Conservation (phyloP, 2,113 vertebrate species). For the Neolamprologus toae region DNA sequence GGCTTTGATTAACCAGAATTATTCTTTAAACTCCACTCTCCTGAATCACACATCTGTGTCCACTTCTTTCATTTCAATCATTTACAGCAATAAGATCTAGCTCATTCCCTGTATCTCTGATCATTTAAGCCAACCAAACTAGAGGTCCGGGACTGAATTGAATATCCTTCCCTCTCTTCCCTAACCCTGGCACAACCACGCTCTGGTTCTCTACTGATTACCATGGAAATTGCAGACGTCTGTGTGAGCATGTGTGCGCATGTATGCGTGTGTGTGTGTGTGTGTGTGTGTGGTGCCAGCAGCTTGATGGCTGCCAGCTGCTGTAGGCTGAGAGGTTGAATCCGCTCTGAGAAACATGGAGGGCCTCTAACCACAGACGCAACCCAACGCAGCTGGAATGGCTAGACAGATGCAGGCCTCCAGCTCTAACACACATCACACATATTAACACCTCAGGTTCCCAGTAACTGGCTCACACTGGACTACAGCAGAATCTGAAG, state of each 20-base stretch:
- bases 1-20: not conserved
- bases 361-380: conserved; percentile 63
- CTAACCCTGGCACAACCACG: conserved; percentile 21
- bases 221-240: conserved; percentile 58
- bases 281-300: conserved; percentile 33
- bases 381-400: conserved; percentile 57
- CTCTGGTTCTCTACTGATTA: conserved; percentile 53
- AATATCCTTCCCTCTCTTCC: conserved; percentile 9
- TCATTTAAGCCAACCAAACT: conserved; percentile 23
- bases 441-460: conserved; percentile 54
- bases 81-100: conserved; percentile 7
- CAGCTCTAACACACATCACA: conserved; percentile 39
- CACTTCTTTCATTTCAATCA: conserved; percentile 18
- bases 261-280: not conserved
- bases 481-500: conserved; percentile 8
- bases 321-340: conserved; percentile 57
- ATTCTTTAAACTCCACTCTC: conserved; percentile 7
- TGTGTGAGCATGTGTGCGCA: conserved; percentile 19
- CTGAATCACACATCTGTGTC: conserved; percentile 2
- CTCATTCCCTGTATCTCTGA: conserved; percentile 19
- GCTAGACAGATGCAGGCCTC: conserved; percentile 46
- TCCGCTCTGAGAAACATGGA: conserved; percentile 52
- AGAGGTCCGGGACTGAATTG: conserved; percentile 11
- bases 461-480: not conserved
- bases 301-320: conserved; percentile 67